These are phyloP conservation scores for Noturus placidus DNA, from an alignment of 2,113 vertebrate genomes.

Conservation along the genomic window DNA sequence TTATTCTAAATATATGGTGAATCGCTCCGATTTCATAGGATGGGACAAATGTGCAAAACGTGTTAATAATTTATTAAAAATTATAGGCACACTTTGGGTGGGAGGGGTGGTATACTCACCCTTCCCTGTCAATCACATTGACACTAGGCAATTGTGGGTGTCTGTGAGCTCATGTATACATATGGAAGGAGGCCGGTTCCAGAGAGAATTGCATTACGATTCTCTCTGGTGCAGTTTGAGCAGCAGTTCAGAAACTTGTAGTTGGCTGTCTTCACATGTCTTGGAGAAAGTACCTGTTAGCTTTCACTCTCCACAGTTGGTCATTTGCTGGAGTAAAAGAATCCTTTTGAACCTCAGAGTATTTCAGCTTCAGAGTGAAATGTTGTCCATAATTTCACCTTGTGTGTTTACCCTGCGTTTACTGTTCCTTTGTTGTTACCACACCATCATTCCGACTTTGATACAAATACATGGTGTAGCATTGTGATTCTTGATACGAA, in stretches of 20 bases:
- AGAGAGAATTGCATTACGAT: not conserved
- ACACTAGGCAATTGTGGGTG: not conserved
- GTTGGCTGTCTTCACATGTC: not conserved
- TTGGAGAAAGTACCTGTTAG: not conserved
- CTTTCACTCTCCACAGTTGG: not conserved
- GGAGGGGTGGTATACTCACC: not conserved
- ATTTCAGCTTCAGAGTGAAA: slow-evolving; percentile 20
- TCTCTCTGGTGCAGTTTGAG: not conserved
- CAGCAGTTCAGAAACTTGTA: not conserved
- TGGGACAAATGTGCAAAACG: not conserved
- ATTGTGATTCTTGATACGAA: not conserved
- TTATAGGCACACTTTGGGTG: too few species aligned
- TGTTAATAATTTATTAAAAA: not conserved
- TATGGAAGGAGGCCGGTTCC: not conserved
- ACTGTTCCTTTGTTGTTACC: not conserved
- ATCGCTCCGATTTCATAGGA: not conserved
- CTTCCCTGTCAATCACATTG: not conserved
- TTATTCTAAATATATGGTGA: not conserved
- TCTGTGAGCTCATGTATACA: not conserved
- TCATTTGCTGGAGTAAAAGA: not conserved
- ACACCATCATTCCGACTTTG: not conserved
- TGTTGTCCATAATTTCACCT: slow-evolving; percentile 50
- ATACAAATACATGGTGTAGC: not conserved
- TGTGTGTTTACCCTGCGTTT: slow-evolving; percentile 52
- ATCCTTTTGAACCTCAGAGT: not conserved